Evolutionary conservation across 2,797 vertebrate species (phyloP).

Genomic region (Danio jaintianensis): DNA sequence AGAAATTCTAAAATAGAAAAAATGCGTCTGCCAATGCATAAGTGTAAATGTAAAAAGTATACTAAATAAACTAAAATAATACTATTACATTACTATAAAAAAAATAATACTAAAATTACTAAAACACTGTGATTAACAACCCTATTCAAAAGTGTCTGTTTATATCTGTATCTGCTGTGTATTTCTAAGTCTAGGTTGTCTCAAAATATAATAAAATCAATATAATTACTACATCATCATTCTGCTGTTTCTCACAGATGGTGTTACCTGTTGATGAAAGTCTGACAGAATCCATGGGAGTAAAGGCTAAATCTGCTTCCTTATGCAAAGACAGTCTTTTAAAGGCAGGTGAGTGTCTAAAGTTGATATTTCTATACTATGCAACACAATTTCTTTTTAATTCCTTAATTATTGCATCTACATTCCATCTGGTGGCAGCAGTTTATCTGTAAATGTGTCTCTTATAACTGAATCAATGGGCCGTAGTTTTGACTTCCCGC

Average conservation of each 20-base stretch:
- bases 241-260: slow-evolving; percentile 78
- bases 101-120: not conserved
- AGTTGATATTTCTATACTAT: not conserved
- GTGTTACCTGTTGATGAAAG: slow-evolving; percentile 97
- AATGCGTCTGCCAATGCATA: too few species aligned
- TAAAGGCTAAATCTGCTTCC: slow-evolving; percentile 93
- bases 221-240: not conserved
- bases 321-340: slow-evolving; percentile 92
- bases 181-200: not conserved
- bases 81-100: not conserved
- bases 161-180: not conserved
- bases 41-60: too few species aligned
- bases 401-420: not conserved
- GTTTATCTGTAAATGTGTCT: slow-evolving; percentile 3
- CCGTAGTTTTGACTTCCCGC: slow-evolving; percentile 3
- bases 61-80: too few species aligned
- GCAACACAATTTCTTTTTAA: not conserved
- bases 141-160: not conserved
- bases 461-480: not conserved
- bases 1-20: too few species aligned
- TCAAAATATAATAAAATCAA: not conserved
- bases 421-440: not conserved
- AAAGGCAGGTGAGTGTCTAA: slow-evolving; percentile 86
- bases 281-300: slow-evolving; percentile 91
- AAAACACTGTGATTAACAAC: not conserved